Evolutionary conservation across 2,113 vertebrate genomes (phyloP).

Genomic region (Craseonycteris thonglongyai): DNA sequence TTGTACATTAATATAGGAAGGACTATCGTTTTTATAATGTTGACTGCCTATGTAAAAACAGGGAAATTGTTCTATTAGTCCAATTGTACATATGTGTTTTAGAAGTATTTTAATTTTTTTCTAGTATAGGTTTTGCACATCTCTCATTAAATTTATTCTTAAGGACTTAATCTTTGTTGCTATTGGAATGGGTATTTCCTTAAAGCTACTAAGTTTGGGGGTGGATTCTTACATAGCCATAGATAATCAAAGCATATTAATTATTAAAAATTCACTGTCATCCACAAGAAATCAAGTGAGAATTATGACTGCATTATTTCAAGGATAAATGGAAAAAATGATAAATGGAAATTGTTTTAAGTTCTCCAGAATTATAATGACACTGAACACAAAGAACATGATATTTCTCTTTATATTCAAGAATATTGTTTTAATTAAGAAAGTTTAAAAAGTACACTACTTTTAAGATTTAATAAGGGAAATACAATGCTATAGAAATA

Average conservation of each 20-base stretch:
- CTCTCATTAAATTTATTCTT: not conserved
- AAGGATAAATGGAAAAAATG: not conserved
- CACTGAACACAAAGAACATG: not conserved
- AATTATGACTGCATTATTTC: not conserved
- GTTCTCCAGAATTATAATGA: not conserved
- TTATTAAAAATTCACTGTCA: not conserved
- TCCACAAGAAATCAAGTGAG: not conserved
- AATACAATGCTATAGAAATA: not conserved
- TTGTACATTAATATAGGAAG: not conserved
- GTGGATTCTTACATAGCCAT: not conserved
- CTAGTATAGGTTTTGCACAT: not conserved
- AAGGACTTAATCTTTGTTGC: not conserved
- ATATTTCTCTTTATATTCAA: not conserved
- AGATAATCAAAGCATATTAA: not conserved
- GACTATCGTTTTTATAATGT: not conserved
- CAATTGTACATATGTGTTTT: not conserved
- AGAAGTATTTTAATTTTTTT: not conserved
- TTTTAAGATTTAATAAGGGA: not conserved
- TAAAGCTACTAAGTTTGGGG: not conserved
- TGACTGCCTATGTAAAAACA: not conserved
- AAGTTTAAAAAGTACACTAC: not conserved
- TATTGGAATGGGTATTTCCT: not conserved
- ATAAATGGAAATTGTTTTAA: not conserved
- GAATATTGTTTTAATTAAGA: not conserved
- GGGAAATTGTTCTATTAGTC: not conserved